phyloP scores from a whole-genome alignment of 1,140 invertebrate genomes.

The Pseudomyrmex flavicornis region DNA sequence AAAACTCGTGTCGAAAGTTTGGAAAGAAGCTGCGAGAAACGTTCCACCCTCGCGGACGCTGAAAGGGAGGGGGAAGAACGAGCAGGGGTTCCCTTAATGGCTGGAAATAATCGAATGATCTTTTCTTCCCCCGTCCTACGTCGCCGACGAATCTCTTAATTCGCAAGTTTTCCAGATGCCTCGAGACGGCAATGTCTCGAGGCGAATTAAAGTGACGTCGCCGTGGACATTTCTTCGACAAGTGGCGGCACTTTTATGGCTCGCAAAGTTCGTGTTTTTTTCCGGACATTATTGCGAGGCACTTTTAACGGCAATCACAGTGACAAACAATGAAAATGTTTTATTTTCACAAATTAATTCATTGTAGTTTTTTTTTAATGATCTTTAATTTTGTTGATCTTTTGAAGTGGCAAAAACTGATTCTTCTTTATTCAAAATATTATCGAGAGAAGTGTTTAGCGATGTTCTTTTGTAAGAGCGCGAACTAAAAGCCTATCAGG shows the following conservation, averaged over 20 bases:
- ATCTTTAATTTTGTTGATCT: not conserved
- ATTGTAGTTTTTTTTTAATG: not conserved
- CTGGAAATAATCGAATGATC: slow-evolving; percentile 79
- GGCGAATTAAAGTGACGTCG: slow-evolving; percentile 55
- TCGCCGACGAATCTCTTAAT: slow-evolving; percentile 75
- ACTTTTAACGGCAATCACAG: not conserved
- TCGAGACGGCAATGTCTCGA: slow-evolving; percentile 9
- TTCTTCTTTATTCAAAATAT: not conserved
- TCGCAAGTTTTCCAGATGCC: slow-evolving; percentile 74
- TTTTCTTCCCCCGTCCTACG: slow-evolving; percentile 27
- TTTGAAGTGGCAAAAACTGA: not conserved
- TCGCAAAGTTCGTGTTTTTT: slow-evolving; percentile 4
- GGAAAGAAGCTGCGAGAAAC: slow-evolving; percentile 64
- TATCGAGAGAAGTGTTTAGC: not conserved
- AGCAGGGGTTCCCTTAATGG: slow-evolving; percentile 72
- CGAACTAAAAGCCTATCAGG: slow-evolving; percentile 33
- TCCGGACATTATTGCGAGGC: slow-evolving; percentile 8
- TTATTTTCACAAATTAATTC: not conserved
- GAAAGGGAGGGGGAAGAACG: slow-evolving; percentile 47
- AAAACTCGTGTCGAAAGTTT: slow-evolving; percentile 84
- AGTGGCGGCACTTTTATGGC: slow-evolving; percentile 8
- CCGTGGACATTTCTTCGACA: slow-evolving; percentile 36
- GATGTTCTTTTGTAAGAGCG: slow-evolving; percentile 39
- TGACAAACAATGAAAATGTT: too few relatives aligned
- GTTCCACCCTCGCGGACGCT: slow-evolving; percentile 46